Percentiles rank a stretch among this genome's conserved stretches.
Evolutionary conservation across 2,888 invertebrate species (phyloP).

Genomic region (Cinara cedri): DNA sequence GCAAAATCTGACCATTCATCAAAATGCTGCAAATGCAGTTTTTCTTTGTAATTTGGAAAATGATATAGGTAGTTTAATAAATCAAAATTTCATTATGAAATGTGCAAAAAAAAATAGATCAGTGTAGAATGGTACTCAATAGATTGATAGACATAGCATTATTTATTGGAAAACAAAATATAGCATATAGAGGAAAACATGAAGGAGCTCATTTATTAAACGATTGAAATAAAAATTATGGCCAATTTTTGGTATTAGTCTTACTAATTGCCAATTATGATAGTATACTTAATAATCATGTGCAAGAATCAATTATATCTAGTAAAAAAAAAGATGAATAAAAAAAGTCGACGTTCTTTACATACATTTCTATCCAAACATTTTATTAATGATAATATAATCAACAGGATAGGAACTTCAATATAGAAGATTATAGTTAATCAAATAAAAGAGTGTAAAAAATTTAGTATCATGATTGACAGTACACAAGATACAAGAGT

Average conservation of each 20-base stretch:
- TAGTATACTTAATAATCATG: not conserved
- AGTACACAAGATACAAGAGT: too few species aligned
- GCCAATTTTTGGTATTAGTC: not conserved
- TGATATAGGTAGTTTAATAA: too few species aligned
- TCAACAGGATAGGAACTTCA: not conserved
- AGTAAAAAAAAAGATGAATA: not conserved
- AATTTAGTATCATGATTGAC: too few species aligned
- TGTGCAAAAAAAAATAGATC: too few species aligned
- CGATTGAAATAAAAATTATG: not conserved
- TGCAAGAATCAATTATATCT: not conserved
- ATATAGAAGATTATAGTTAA: too few species aligned
- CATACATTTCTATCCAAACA: not conserved
- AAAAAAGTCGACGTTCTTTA: not conserved
- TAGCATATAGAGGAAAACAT: not conserved
- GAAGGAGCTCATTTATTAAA: not conserved
- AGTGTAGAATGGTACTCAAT: not conserved
- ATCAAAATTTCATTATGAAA: too few species aligned
- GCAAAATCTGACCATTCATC: too few species aligned
- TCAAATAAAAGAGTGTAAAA: too few species aligned
- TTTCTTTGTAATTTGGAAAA: too few species aligned
- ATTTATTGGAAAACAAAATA: not conserved
- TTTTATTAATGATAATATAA: conserved; percentile 1
- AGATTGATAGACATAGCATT: not conserved
- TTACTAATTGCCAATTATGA: not conserved
- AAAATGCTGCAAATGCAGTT: too few species aligned